Conservation (phyloP, 2,888 invertebrate species). For the Heterodera filipjevi region DNA sequence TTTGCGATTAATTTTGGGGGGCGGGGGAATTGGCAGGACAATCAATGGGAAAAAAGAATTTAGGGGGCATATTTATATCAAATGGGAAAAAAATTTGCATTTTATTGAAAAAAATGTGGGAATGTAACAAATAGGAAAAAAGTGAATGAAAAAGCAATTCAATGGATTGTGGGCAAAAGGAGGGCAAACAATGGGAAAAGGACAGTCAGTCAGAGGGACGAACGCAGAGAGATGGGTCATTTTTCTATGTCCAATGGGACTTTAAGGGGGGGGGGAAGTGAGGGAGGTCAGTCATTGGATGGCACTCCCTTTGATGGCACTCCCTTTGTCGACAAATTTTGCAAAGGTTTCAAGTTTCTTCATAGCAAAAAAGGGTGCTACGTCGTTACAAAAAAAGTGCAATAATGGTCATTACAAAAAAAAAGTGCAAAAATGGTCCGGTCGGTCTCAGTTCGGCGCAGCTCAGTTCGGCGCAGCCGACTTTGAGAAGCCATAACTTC, state of each 20-base stretch:
- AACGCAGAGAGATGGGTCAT: neutral
- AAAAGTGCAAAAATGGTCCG: neutral
- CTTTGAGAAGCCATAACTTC: too few relatives aligned
- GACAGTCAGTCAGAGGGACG: neutral
- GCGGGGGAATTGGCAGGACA: neutral
- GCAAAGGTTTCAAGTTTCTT: neutral
- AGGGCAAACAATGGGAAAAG: neutral
- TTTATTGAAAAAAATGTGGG: neutral
- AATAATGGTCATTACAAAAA: neutral
- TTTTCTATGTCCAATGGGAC: neutral
- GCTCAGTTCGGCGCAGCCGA: too few relatives aligned
- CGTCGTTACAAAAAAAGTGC: too few relatives aligned
- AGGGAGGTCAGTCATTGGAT: neutral
- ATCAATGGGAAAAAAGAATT: neutral
- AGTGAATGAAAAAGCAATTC: neutral
- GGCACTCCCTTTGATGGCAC: neutral
- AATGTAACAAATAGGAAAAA: neutral
- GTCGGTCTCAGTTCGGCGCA: too few relatives aligned
- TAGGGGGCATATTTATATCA: neutral
- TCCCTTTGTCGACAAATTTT: neutral
- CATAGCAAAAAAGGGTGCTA: neutral
- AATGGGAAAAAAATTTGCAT: neutral
- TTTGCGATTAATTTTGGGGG: neutral
- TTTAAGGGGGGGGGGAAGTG: constrained; percentile 4
- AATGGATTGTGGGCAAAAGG: neutral